Evolutionary conservation across 2,797 vertebrate species (phyloP), one percentile per base, ranked within the genome.

Genomic region (Tamandua tetradactyla): DNA sequence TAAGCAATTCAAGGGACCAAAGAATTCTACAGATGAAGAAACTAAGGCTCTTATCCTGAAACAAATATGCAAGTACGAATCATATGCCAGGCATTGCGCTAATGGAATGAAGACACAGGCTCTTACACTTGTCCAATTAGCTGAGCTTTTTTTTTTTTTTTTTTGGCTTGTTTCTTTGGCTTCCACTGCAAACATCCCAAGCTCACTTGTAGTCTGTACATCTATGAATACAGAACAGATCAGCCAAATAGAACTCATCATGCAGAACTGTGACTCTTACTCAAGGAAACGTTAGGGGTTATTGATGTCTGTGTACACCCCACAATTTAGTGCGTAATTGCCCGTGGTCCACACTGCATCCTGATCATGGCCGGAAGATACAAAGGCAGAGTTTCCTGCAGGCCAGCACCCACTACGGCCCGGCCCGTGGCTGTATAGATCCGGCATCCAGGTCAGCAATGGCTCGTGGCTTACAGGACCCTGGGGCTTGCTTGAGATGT

Each of bases 281-380:
- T 87, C 62, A 2, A 66, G 79, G n/a, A 61, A 86, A 37, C 40
- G 47, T 44, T 20, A 84, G 49, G 64, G 20, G 15, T 30, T 93
- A 85, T 57, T 87, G 90, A 94, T 69, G 81, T 92, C 81, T 55
- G 71, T 47, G 47, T 17, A 30, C 17, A 42, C 27, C 86, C 69
- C 25, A 90, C 55, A 76, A 83, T 88, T 85, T 72, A 79, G 84
- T 62, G 59, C 75, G 80, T 62, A 79, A 89, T 40, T 75, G 49
- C 35, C 61, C 9, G 12, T 13, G 72, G 88, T 66, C 22, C 57
- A 47, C 15, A 12, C 27, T 22, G 64, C 44, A 64, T 47, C 37
- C 37, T 52, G 72, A 47, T 69, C 25, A 7, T 13, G 59, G n/a
- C 71, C 18, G 14, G 32, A 59, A 75, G 68, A 68, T 17, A 12